Evolutionary conservation across 1,140 invertebrate species (phyloP).

Genomic region (Drosophila truncata): DNA sequence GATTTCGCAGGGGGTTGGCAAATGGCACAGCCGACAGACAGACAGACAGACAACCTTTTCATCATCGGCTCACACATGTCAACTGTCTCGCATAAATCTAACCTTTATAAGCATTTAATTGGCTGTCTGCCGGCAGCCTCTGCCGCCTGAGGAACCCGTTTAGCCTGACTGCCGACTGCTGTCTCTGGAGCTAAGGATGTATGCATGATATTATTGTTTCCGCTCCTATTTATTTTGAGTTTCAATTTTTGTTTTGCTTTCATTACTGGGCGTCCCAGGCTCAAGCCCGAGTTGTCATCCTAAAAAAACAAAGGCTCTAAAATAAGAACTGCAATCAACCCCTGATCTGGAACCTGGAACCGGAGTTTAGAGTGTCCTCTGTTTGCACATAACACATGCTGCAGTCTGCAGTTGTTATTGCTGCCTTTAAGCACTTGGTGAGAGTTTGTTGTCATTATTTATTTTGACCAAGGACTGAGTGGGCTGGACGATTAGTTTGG

Average conservation of each 20-base stretch:
- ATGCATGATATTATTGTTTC: conserved; percentile 34
- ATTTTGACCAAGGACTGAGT: conserved; percentile 65
- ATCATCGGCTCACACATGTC: conserved; percentile 57
- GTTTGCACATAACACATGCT: conserved; percentile 69
- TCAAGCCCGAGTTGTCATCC: conserved; percentile 53
- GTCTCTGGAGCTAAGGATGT: conserved; percentile 25
- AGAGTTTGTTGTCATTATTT: conserved; percentile 76
- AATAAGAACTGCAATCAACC: conserved; percentile 42
- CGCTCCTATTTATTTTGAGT: conserved; percentile 74
- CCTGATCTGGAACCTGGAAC: conserved; percentile 26
- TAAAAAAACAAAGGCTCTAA: conserved; percentile 65
- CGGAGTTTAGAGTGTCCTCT: conserved; percentile 40
- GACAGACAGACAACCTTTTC: conserved; percentile 30
- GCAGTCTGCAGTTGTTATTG: conserved; percentile 63
- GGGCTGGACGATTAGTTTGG: conserved; percentile 16
- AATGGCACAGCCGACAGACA: conserved; percentile 15
- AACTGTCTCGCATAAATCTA: conserved; percentile 67
- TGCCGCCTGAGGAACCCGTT: conserved; percentile 40
- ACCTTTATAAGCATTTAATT: conserved; percentile 73
- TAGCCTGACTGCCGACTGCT: conserved; percentile 42
- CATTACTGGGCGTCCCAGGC: conserved; percentile 55
- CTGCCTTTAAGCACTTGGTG: conserved; percentile 78
- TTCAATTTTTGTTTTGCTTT: conserved; percentile 75
- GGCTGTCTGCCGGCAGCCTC: conserved; percentile 58
- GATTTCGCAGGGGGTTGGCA: conserved; percentile 27